Base-by-base conservation (phyloP, 2,113 vertebrate genomes). In the Otus sunia region DNA sequence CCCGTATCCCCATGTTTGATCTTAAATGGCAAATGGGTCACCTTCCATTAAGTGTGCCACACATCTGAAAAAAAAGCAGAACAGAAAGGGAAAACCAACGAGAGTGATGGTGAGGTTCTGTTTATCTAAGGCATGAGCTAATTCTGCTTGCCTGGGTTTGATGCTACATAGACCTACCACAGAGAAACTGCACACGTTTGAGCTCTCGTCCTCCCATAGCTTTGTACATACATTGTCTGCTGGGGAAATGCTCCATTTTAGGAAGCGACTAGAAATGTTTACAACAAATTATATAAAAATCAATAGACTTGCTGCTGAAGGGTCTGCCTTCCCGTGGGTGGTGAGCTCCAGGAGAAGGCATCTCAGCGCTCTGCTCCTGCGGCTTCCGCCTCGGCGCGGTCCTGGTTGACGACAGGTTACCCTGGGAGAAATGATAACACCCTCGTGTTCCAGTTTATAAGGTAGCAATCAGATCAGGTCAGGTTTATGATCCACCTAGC, bases 401-500 rank as follows among this genome's bases (percentile, higher is more conserved):
- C 71, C 55, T 47, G 59, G 47, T 5, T 63, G 60, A 63, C 10
- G 12, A 60, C 56, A 43, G 64, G 88, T 72, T 88, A 76, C 58
- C 66, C 78, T 2, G 0, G 63, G 55, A 94, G 76, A 53, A 80
- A 52, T 15, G 10, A n/a, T 58, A 82, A 82, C 71, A 69, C 60
- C 79, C 59, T 82, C 4, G 0, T 94, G 88, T 83, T 93, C 90
- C 72, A 88, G 90, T 95, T 94, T 94, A 25, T 82, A 87, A 90
- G 88, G 92, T 66, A 69, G 76, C 76, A 84, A 89, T 90, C 76
- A 72, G 94, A 92, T 94, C 88, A 62, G 91, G 96, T 89, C 91
- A 92, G 88, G 86, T 94, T 96, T 97, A 91, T 90, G 95, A 93
- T 88, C 96, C 94, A 88, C 97, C 93, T 96, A 88, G 96, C 93